phyloP scores from a whole-genome alignment of 2,888 invertebrate genomes.

The Rhaphigaster nebulosa region DNA sequence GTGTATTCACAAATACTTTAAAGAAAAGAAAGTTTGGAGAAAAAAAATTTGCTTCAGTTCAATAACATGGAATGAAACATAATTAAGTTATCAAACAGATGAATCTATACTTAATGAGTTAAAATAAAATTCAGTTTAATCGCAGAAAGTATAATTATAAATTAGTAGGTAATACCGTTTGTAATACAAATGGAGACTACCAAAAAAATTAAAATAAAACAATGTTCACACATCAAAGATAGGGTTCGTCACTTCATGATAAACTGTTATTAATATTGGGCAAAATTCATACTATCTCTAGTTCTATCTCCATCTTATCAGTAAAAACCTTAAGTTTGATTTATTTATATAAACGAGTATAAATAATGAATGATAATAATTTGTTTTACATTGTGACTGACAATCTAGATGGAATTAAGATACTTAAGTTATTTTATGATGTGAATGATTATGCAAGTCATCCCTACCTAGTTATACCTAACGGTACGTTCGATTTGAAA shows the following conservation, averaged over 20 bases:
- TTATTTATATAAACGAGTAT: background rate
- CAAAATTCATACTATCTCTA: background rate
- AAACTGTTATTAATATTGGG: background rate
- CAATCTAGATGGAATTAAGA: background rate
- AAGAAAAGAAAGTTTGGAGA: no score
- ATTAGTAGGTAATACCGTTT: background rate
- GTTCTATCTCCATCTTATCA: background rate
- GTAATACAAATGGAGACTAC: background rate
- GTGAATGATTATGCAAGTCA: background rate
- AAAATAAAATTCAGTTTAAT: background rate
- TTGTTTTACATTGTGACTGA: background rate
- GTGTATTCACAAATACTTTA: no score
- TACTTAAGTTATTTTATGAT: background rate
- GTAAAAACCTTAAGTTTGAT: background rate
- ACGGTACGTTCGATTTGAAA: background rate
- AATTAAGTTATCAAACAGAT: no score
- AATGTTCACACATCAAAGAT: background rate
- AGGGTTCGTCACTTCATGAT: background rate
- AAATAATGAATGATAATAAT: background rate
- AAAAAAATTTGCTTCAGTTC: no score
- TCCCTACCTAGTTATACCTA: background rate
- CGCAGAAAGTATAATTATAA: background rate
- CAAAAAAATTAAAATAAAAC: background rate
- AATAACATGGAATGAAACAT: no score
- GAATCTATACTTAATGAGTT: no score